Conservation (phyloP, 2,888 invertebrate genomes). For the Gryllus longicercus region DNA sequence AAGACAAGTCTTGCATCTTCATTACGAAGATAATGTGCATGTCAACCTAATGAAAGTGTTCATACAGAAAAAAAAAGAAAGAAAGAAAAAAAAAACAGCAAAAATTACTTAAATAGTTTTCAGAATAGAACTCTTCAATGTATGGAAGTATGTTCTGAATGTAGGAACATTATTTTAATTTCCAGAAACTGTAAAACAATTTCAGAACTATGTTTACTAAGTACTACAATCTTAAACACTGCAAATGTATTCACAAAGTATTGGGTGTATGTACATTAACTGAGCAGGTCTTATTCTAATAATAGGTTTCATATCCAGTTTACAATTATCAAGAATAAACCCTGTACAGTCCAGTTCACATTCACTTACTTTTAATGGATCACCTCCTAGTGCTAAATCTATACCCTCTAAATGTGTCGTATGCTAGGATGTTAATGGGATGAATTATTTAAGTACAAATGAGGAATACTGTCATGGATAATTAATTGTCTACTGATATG, state of each 20-base stretch:
- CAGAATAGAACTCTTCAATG: not conserved
- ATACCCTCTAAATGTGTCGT: not conserved
- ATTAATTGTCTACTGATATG: not conserved
- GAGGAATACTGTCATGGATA: constrained; percentile 27
- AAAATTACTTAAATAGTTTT: too few species aligned
- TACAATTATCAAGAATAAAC: too few species aligned
- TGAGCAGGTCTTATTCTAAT: too few species aligned
- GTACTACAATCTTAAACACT: constrained; percentile 8
- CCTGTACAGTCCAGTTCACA: too few species aligned
- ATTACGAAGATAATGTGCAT: too few species aligned
- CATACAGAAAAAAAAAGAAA: too few species aligned
- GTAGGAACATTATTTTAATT: constrained; percentile 8
- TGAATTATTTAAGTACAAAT: constrained; percentile 31
- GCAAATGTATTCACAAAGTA: not conserved
- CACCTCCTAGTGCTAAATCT: not conserved
- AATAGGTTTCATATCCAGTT: too few species aligned
- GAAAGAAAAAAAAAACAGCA: too few species aligned
- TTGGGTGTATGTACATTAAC: not conserved
- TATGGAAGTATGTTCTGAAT: not conserved
- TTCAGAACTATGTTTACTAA: constrained; percentile 1
- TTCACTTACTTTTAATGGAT: too few species aligned
- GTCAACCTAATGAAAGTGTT: too few species aligned
- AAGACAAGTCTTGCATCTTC: too few species aligned
- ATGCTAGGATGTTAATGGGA: not conserved
- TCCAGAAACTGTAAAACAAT: not conserved